Evolutionary conservation across 2,888 invertebrate genomes (phyloP).

Genomic region (Bunonema sp.): DNA sequence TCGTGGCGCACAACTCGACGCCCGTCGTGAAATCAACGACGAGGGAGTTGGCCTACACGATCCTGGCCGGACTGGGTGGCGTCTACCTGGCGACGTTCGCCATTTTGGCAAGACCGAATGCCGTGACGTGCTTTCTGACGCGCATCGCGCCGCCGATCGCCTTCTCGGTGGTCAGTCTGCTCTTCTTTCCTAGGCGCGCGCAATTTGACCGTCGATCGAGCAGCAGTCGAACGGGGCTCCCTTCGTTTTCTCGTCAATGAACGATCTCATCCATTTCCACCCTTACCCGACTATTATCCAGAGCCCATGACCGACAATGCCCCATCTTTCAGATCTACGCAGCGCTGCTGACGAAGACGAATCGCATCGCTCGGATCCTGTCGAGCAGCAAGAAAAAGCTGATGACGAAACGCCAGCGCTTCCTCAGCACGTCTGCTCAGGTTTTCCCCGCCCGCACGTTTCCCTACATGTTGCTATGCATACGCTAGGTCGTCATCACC

Average conservation of each 20-base stretch:
- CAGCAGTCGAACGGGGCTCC: no score
- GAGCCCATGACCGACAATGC: no score
- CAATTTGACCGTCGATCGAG: no score
- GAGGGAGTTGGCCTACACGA: conserved; percentile 60
- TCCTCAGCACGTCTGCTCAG: conserved; percentile 79
- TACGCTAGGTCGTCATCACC: conserved; percentile 63
- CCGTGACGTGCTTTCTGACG: conserved; percentile 58
- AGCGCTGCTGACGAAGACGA: conserved; percentile 86
- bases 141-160: conserved; percentile 59
- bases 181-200: no score
- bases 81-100: conserved; percentile 83
- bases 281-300: no score
- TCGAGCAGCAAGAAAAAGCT: conserved; percentile 90
- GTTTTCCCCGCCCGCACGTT: conserved; percentile 14
- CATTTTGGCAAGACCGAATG: conserved; percentile 62
- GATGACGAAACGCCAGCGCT: conserved; percentile 69
- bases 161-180: conserved; percentile 91
- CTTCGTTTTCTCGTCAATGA: no score
- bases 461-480: no score
- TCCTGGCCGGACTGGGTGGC: conserved; percentile 73
- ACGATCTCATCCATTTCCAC: no score
- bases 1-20: conserved; percentile 72
- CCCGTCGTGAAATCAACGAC: conserved; percentile 93
- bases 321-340: no score
- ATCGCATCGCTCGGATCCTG: conserved; percentile 84